phyloP scores from a whole-genome alignment of 2,888 invertebrate genomes.

The Morpho achilles region DNA sequence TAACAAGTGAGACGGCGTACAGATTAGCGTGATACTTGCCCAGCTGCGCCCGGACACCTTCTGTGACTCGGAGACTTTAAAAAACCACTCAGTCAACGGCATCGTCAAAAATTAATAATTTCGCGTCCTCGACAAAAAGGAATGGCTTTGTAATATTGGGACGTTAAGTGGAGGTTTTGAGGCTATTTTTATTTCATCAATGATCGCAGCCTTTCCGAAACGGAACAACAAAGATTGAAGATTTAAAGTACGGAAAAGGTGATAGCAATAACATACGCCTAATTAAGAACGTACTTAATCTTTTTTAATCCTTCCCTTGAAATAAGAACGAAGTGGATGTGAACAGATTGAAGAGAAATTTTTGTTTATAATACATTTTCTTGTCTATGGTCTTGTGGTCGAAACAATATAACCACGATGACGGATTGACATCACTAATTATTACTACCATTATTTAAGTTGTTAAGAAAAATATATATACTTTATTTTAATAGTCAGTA shows the following conservation, averaged over 20 bases:
- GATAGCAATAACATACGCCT: constrained; percentile 17
- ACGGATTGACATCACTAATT: no score
- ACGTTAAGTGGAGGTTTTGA: constrained; percentile 23
- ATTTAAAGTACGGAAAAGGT: constrained; percentile 31
- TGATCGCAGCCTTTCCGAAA: constrained; percentile 5
- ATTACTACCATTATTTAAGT: no score
- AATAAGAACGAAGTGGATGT: no score
- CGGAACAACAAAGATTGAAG: constrained; percentile 6
- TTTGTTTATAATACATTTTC: no score
- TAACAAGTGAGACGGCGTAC: constrained; percentile 71
- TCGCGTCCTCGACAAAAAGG: constrained; percentile 46
- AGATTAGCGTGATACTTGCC: constrained; percentile 63
- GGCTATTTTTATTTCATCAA: constrained; percentile 44
- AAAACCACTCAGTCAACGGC: constrained; percentile 60
- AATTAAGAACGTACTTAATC: constrained; percentile 55
- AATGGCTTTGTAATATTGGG: constrained; percentile 52
- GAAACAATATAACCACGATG: no score
- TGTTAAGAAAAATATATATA: no score
- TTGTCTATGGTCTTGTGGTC: no score
- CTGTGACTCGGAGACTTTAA: constrained; percentile 55
- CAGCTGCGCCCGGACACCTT: constrained; percentile 68
- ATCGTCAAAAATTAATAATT: constrained; percentile 71
- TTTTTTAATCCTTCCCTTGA: constrained; percentile 32
- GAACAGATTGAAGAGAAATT: no score
- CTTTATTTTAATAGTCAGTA: no score